Base-by-base conservation (phyloP, 2,888 invertebrate genomes). In the Prosopocoilus inquinatus region DNA sequence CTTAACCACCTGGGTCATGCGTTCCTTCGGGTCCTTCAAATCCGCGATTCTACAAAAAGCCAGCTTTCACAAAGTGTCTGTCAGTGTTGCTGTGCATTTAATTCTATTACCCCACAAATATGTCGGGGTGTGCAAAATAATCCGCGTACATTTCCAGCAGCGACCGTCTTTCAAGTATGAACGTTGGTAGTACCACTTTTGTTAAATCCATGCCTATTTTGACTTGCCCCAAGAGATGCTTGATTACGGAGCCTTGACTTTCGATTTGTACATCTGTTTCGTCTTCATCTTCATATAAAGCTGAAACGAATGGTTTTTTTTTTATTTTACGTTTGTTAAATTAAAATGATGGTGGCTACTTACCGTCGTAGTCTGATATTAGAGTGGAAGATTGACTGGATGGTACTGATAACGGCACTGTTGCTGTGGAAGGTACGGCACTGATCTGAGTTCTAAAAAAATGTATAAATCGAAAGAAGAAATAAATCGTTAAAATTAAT, bases 181-280 rank as follows among this genome's bases (percentile, higher is more conserved):
- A 99, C 20, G 99, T 99, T 15, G 99, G 99, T 62, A 99, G 81
- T 50, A 96, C 96, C 59, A 96, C 94, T 84, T 98, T 99, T 9
- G 99, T 99, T 72, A 99, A 85, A 80, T 99, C 99, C 99, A 99
- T 99, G 60, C 98, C 98, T 71, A 98, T 96, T 79, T 96, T 94
- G 62, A 98, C 96, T 80, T 98, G 98, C 1, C 96, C 96, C 64
- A 99, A 80, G 48, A 99, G 85, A 79, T 99, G 98, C 57, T 94
- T 91, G 69, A 99, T 92, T 66, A 99, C 95, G 46, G 96, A 96
- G 50, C 98, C 98, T 77, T 99, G 97, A 71, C 89, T 90, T 78
- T 98, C 96, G 85, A 98, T 90, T 60, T 90, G 92, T 76, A 95
- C 89, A 73, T 92, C 91, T 70, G 91, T 90, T 70, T 89, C 89